Evolutionary conservation across 2,113 vertebrate species (phyloP).

Genomic region (Anas platyrhynchos): DNA sequence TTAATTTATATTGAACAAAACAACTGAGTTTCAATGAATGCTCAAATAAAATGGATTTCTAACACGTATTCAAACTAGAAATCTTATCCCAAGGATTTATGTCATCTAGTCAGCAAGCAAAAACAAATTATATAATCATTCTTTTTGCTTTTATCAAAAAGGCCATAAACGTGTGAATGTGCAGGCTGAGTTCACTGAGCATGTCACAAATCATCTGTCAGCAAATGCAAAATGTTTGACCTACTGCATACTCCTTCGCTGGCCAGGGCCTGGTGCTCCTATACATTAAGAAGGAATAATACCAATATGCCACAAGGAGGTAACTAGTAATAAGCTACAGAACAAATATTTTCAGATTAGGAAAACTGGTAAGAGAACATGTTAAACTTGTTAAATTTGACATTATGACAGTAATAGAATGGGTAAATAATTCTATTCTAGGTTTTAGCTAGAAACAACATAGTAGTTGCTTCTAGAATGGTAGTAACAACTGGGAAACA

Average conservation of each 20-base stretch:
- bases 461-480: background rate
- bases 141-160: background rate
- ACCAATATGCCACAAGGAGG: background rate
- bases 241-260: background rate
- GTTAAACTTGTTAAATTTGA: background rate
- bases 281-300: background rate
- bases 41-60: background rate
- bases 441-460: background rate
- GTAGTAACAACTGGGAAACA: background rate
- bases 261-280: background rate
- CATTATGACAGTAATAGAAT: background rate
- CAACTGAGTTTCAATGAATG: background rate
- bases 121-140: background rate
- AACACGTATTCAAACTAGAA: background rate
- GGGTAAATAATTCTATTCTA: background rate
- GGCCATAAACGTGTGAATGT: background rate
- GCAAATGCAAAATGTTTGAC: background rate
- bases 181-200: background rate
- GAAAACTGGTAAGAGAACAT: background rate
- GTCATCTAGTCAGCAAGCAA: background rate
- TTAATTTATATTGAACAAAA: background rate
- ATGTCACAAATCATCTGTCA: background rate
- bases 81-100: background rate
- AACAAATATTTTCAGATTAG: background rate
- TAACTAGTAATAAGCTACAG: background rate